Conservation (phyloP, 2,888 invertebrate species). For the Epirrhoe tristata region DNA sequence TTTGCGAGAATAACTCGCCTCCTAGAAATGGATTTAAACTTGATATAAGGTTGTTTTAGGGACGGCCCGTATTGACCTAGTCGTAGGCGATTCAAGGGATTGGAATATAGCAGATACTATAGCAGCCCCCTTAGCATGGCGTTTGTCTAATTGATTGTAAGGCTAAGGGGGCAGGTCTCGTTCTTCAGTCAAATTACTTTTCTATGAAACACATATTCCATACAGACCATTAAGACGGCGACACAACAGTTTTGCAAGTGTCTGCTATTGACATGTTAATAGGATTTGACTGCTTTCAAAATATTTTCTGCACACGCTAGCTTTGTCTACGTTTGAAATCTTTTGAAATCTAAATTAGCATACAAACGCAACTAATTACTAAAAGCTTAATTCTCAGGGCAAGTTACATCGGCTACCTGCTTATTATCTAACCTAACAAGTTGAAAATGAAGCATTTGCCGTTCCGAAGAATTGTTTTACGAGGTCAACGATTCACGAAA, state of each 20-base stretch:
- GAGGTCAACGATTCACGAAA: constrained; percentile 39
- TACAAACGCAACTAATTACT: constrained; percentile 30
- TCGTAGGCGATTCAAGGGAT: background rate
- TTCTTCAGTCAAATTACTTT: background rate
- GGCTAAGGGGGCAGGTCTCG: no score
- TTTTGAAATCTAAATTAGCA: constrained; percentile 35
- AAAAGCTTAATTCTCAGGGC: constrained; percentile 16
- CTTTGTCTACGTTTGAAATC: constrained; percentile 19
- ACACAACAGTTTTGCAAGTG: constrained; percentile 5
- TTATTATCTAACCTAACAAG: constrained; percentile 18
- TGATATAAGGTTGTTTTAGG: background rate
- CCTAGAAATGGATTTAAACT: constrained; percentile 69
- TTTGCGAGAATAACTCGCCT: constrained; percentile 89
- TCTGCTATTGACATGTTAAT: constrained; percentile 12
- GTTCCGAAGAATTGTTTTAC: constrained; percentile 22
- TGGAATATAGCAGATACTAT: background rate
- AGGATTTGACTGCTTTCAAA: constrained; percentile 15
- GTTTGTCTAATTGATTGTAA: no score
- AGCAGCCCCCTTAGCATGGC: no score
- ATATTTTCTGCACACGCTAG: constrained; percentile 17
- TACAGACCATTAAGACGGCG: background rate
- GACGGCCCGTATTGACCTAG: background rate
- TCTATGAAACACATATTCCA: background rate
- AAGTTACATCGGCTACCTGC: constrained; percentile 1
- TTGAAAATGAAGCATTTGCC: constrained; percentile 15